These are phyloP conservation scores for Marasmarcha lunaedactyla DNA, from an alignment of 2,888 invertebrate species.

Conservation along the genomic window DNA sequence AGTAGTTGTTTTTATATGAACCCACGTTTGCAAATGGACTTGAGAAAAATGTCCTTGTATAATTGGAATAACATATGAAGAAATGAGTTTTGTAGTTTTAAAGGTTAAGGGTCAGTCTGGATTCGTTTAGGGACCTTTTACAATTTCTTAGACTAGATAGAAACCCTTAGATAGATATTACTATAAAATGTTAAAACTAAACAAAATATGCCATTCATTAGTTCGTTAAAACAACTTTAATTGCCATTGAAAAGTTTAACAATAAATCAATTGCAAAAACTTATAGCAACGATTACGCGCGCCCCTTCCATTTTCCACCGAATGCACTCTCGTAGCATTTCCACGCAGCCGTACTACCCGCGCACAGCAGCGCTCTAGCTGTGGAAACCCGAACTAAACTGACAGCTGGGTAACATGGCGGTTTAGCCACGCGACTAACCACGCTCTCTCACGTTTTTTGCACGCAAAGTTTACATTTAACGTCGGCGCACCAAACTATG, in stretches of 20 bases:
- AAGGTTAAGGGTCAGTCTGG: too few relatives aligned
- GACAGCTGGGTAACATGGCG: conserved; percentile 65
- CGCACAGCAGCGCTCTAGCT: conserved; percentile 43
- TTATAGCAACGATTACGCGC: neutral
- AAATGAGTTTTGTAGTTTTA: too few relatives aligned
- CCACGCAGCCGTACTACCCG: conserved; percentile 57
- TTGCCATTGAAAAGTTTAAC: conserved; percentile 55
- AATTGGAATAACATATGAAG: too few relatives aligned
- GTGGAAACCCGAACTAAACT: conserved; percentile 36
- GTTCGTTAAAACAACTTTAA: conserved; percentile 35
- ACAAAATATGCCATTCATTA: too few relatives aligned
- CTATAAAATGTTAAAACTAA: too few relatives aligned
- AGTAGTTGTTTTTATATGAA: neutral
- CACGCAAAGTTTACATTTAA: conserved; percentile 50
- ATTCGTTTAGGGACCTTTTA: too few relatives aligned
- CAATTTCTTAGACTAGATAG: too few relatives aligned
- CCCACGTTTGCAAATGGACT: too few relatives aligned
- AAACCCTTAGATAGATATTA: too few relatives aligned
- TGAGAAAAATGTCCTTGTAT: too few relatives aligned
- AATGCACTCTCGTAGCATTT: conserved; percentile 13
- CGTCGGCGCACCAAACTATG: conserved; percentile 43
- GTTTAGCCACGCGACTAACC: conserved; percentile 61
- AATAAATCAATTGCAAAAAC: conserved; percentile 46
- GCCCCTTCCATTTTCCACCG: conserved; percentile 18
- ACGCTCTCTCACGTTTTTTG: conserved; percentile 53